Evolutionary conservation across 64 coral and sea anemone species (phyloP).

Genomic region (Astreopora myriophthalma): DNA sequence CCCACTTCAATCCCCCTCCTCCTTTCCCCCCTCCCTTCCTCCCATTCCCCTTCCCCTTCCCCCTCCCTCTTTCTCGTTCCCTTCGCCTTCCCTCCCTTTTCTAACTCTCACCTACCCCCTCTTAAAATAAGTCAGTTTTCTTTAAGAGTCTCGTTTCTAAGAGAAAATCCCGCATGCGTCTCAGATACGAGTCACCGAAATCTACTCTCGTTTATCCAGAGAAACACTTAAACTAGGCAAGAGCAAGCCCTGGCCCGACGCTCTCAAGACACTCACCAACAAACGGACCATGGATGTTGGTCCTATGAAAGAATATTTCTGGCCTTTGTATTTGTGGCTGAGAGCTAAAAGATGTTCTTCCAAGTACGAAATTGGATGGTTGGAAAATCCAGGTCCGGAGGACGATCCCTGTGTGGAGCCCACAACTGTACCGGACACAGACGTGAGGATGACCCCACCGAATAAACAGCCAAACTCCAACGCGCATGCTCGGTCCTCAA

Average conservation of each 20-base stretch:
- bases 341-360: conserved; percentile 53
- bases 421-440: background rate
- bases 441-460: background rate
- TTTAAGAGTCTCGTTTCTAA: background rate
- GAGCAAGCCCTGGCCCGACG: conserved; percentile 87
- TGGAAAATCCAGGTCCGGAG: conserved; percentile 6
- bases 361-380: conserved; percentile 84
- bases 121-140: too few relatives aligned
- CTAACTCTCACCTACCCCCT: too few relatives aligned
- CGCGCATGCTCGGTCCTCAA: background rate
- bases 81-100: too few relatives aligned
- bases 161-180: background rate
- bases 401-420: conserved; percentile 62
- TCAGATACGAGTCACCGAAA: background rate
- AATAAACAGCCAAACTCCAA: background rate
- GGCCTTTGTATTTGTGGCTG: conserved; percentile 73
- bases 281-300: conserved; percentile 59
- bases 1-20: too few relatives aligned
- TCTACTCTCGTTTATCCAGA: conserved; percentile 18
- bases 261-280: conserved; percentile 76
- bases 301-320: conserved; percentile 91
- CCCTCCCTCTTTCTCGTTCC: too few relatives aligned
- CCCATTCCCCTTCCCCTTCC: too few relatives aligned
- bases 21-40: too few relatives aligned
- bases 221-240: conserved; percentile 82